Percentiles rank a stretch among this genome's conserved stretches.
phyloP scores from a whole-genome alignment of 2,113 vertebrate species.

The Sceloporus undulatus region DNA sequence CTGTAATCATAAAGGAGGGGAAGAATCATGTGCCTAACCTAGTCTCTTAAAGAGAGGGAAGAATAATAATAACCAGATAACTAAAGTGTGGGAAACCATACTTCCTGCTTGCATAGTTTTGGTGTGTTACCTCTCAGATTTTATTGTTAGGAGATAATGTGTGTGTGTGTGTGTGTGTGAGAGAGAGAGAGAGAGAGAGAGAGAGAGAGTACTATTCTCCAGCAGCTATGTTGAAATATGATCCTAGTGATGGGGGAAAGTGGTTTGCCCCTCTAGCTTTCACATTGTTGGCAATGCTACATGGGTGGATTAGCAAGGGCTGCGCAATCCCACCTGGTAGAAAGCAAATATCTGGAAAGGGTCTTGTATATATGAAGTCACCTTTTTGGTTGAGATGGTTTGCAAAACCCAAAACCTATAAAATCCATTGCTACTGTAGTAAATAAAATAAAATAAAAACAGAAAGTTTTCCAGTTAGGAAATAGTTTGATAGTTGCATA shows the following conservation, averaged over 20 bases:
- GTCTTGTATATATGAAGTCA: constrained; percentile 1
- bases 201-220: background rate
- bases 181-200: too few species aligned
- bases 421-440: background rate
- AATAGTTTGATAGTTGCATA: background rate
- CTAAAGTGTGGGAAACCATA: too few species aligned
- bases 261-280: background rate
- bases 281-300: background rate
- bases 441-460: background rate
- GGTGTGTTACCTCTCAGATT: too few species aligned
- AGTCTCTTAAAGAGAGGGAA: background rate
- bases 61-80: too few species aligned
- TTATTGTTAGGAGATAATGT: too few species aligned
- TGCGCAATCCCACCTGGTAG: background rate
- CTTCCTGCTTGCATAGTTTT: too few species aligned
- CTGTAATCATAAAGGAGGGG: background rate
- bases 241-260: background rate
- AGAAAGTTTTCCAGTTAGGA: background rate
- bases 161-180: too few species aligned
- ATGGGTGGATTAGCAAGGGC: background rate
- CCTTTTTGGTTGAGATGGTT: background rate
- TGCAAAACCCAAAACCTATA: constrained; percentile 14
- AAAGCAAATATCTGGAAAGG: background rate
- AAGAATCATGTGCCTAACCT: background rate
- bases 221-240: background rate